A percentile compares a stretch with the other conserved stretches of the same genome.
These are phyloP conservation scores for Buphagus erythrorhynchus DNA, from an alignment of 2,797 vertebrate species.

Conservation along the genomic window DNA sequence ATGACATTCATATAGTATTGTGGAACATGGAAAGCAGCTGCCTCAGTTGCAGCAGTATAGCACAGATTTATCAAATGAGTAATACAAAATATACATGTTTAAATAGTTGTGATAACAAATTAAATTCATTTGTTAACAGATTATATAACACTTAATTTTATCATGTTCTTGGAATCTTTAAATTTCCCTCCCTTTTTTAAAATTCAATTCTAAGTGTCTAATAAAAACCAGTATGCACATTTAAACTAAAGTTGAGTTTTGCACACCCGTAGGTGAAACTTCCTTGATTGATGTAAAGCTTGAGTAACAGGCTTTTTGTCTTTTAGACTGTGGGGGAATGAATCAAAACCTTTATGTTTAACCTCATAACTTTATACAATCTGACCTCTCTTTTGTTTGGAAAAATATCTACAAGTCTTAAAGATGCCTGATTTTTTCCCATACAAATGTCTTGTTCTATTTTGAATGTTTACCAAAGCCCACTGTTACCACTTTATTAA, in stretches of 20 bases:
- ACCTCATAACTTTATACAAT: not conserved
- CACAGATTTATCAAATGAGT: conserved; percentile 35
- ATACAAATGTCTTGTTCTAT: not conserved
- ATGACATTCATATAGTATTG: not conserved
- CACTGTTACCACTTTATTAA: not conserved
- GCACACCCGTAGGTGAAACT: not conserved
- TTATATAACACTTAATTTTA: conserved; percentile 54
- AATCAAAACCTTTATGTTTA: not conserved
- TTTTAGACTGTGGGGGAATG: not conserved
- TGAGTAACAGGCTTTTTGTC: not conserved
- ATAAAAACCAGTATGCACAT: not conserved
- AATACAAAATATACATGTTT: conserved; percentile 41
- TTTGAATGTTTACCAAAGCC: not conserved
- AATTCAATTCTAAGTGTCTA: not conserved
- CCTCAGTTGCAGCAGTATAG: conserved; percentile 29
- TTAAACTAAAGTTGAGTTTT: not conserved
- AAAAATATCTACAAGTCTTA: not conserved
- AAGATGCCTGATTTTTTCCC: not conserved
- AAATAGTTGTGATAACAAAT: conserved; percentile 37
- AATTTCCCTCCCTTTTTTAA: not conserved
- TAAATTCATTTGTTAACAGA: conserved; percentile 45
- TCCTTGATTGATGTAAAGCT: not conserved
- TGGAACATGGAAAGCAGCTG: conserved; percentile 42
- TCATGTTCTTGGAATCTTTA: conserved; percentile 14
- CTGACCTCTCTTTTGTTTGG: not conserved